Conservation (phyloP, 2,888 invertebrate genomes). For the Lasioglossum calceatum region DNA sequence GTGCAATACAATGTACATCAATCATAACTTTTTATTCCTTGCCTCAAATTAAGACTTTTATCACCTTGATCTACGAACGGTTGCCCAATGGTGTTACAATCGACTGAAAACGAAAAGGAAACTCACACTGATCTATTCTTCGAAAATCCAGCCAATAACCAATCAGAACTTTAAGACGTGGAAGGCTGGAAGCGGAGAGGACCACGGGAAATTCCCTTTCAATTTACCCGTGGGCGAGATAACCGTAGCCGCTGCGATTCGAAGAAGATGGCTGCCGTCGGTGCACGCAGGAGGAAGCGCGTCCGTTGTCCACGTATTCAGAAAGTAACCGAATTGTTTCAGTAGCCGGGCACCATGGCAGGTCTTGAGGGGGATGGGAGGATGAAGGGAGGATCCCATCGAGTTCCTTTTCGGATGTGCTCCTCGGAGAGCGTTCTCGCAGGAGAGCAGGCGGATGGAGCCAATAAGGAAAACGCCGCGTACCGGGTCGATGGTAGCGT, state of each 20-base stretch:
- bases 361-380: neutral
- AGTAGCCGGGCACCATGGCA: conserved; percentile 32
- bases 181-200: neutral
- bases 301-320: conserved; percentile 37
- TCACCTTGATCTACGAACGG: too few species aligned
- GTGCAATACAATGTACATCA: too few species aligned
- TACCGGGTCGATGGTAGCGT: conserved; percentile 53
- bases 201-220: neutral
- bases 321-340: conserved; percentile 61
- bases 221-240: conserved; percentile 20
- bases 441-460: conserved; percentile 39
- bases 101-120: neutral
- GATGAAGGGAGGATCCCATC: conserved; percentile 31
- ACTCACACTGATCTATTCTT: neutral
- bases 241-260: neutral
- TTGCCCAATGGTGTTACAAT: neutral
- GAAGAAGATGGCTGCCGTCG: neutral
- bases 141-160: neutral
- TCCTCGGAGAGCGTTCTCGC: conserved; percentile 18
- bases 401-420: conserved; percentile 54
- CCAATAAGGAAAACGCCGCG: conserved; percentile 68
- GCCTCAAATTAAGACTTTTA: too few species aligned
- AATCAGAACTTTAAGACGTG: neutral
- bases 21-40: too few species aligned
- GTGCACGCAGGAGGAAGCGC: conserved; percentile 11